phyloP scores from a whole-genome alignment of 1,140 invertebrate species.

The Drosophila serrata region DNA sequence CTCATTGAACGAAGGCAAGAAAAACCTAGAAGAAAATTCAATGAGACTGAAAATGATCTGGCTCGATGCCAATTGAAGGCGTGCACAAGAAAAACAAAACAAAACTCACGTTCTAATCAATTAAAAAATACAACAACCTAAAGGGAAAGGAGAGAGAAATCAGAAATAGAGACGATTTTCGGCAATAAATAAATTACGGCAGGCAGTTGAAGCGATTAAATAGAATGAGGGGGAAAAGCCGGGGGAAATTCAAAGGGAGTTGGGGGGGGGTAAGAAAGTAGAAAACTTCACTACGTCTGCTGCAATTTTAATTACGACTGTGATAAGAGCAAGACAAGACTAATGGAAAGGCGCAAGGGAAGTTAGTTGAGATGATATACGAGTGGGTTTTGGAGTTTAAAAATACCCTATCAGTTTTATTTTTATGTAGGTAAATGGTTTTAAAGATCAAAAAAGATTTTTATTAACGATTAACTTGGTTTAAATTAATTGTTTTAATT shows the following conservation, averaged over 20 bases:
- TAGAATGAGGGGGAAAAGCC: background rate
- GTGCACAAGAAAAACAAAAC: slow-evolving; percentile 33
- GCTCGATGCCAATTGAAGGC: slow-evolving; percentile 33
- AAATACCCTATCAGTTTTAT: background rate
- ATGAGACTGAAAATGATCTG: slow-evolving; percentile 59
- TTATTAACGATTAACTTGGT: background rate
- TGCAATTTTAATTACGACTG: slow-evolving; percentile 63
- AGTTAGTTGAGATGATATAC: background rate
- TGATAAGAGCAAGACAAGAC: slow-evolving; percentile 29
- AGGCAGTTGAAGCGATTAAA: slow-evolving; percentile 42
- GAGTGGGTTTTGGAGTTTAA: background rate
- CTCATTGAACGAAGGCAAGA: background rate
- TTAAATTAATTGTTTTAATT: background rate
- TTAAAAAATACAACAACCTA: slow-evolving; percentile 39
- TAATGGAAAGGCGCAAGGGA: slow-evolving; percentile 13
- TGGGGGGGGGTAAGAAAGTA: background rate
- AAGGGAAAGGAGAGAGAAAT: slow-evolving; percentile 12
- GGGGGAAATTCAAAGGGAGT: background rate
- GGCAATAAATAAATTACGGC: slow-evolving; percentile 59
- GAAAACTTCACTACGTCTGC: slow-evolving; percentile 33
- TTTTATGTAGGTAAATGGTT: background rate
- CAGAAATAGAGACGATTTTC: slow-evolving; percentile 35
- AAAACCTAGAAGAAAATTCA: slow-evolving; percentile 37
- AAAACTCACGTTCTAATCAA: slow-evolving; percentile 58
- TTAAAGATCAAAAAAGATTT: background rate